Evolutionary conservation across 2,797 vertebrate genomes (phyloP).

Genomic region (Pitangus sulphuratus): DNA sequence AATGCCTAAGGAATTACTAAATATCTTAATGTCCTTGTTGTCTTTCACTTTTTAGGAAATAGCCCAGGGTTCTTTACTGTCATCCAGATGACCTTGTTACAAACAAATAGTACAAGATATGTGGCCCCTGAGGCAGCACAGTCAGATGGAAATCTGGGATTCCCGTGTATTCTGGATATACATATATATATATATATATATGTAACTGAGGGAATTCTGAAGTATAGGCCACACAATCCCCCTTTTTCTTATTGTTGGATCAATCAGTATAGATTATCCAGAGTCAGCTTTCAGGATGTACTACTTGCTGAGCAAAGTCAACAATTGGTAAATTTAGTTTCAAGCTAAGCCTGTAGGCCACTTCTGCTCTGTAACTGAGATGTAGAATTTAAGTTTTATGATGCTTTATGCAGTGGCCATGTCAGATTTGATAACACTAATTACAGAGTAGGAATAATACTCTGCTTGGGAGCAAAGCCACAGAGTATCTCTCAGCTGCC

Average conservation of each 20-base stretch:
- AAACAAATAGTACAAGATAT: background rate
- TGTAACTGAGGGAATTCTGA: background rate
- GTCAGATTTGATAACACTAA: background rate
- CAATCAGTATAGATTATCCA: background rate
- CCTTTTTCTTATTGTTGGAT: background rate
- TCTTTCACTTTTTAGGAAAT: background rate
- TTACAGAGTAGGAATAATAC: background rate
- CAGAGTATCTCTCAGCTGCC: background rate
- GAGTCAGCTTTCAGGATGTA: background rate
- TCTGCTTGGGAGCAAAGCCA: background rate
- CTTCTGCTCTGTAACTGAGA: background rate
- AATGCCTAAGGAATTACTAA: background rate
- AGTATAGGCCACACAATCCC: background rate
- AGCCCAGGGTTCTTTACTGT: background rate
- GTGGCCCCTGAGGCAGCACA: accelerated
- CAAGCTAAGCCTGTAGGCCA: background rate
- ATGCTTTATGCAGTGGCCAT: background rate
- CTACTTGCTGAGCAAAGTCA: background rate
- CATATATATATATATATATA: too few species aligned
- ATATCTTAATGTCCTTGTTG: background rate
- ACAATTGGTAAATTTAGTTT: background rate
- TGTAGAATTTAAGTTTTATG: background rate
- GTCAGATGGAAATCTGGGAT: background rate
- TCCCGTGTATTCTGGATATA: background rate
- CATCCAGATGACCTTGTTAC: background rate